A percentile compares a stretch with the other conserved stretches of the same genome.
These are phyloP conservation scores for Pygoscelis adeliae DNA, from an alignment of 2,113 vertebrate species.

Conservation along the genomic window DNA sequence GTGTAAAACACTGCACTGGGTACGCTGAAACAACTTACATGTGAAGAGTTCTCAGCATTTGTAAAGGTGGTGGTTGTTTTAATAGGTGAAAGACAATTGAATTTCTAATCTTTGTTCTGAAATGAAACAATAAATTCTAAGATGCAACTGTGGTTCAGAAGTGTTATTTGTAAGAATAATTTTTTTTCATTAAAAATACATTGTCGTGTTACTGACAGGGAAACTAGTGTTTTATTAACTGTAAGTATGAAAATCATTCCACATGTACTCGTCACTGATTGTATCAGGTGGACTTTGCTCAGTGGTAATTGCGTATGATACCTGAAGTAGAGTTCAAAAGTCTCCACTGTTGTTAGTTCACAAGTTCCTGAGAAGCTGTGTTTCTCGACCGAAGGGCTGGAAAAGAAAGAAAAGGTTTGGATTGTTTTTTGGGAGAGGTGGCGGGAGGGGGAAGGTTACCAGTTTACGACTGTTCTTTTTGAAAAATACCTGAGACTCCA, in stretches of 20 bases:
- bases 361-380: not conserved
- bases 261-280: not conserved
- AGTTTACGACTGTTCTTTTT: not conserved
- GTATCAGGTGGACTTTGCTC: slow-evolving; percentile 56
- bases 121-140: slow-evolving; percentile 36
- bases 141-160: not conserved
- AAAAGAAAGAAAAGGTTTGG: slow-evolving; percentile 10
- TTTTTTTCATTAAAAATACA: not conserved
- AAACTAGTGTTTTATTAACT: not conserved
- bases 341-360: not conserved
- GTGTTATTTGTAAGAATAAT: not conserved
- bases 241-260: slow-evolving; percentile 11
- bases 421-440: not conserved
- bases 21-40: not conserved
- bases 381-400: not conserved
- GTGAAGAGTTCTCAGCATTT: not conserved
- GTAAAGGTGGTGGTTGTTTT: not conserved
- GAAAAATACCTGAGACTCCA: not conserved
- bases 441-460: not conserved
- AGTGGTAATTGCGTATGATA: not conserved
- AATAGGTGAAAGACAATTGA: not conserved
- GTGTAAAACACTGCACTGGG: not conserved
- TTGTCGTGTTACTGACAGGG: not conserved
- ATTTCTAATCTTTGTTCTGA: slow-evolving; percentile 11
- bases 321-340: slow-evolving; percentile 36